phyloP scores from a whole-genome alignment of 2,797 vertebrate species.

The Molothrus ater region DNA sequence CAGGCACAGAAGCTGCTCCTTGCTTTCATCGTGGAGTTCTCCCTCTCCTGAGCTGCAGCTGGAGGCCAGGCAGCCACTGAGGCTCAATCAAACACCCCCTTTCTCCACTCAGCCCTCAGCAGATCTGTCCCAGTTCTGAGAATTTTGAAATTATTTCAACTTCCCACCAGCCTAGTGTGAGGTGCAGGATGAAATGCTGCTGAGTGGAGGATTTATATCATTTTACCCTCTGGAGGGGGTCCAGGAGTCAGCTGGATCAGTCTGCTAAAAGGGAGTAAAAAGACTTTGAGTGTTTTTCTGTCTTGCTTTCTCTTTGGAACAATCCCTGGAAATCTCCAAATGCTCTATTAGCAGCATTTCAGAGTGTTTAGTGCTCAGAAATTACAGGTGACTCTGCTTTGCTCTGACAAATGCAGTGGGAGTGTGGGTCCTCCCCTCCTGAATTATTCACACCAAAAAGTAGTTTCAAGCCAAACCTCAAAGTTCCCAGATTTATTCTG shows the following conservation, averaged over 20 bases:
- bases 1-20: neutral
- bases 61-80: neutral
- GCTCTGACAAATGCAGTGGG: constrained; percentile 9
- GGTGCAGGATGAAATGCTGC: neutral
- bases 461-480: neutral
- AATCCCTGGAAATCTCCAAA: neutral
- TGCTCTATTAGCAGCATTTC: constrained; percentile 1
- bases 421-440: neutral
- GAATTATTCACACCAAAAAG: neutral
- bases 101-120: neutral
- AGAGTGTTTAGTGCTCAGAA: neutral
- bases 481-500: constrained; percentile 32
- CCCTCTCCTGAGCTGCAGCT: neutral
- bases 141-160: neutral
- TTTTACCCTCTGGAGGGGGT: neutral
- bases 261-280: constrained; percentile 26
- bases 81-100: neutral
- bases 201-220: neutral
- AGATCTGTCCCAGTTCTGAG: neutral
- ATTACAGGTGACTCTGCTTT: constrained; percentile 8
- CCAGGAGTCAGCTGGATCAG: neutral
- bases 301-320: neutral
- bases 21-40: neutral
- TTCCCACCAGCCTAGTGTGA: neutral
- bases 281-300: neutral